Conservation (phyloP, 2,888 invertebrate genomes). For the Callimorpha dominula region DNA sequence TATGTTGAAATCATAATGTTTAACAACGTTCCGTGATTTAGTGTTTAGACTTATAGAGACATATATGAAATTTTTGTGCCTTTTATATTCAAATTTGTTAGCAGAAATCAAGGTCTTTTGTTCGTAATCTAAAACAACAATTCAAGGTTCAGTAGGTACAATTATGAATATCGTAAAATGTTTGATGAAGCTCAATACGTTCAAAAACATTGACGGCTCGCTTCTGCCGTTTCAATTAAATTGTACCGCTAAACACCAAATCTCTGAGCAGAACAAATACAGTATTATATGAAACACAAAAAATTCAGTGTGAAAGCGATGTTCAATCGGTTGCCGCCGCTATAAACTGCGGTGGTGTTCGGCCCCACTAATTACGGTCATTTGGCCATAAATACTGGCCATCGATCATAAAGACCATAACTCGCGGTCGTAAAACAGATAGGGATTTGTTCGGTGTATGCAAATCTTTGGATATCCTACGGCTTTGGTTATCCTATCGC, state of each 20-base stretch:
- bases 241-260: constrained; percentile 43
- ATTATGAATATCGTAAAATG: constrained; percentile 8
- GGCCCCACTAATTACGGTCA: constrained; percentile 77
- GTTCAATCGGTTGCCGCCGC: constrained; percentile 65
- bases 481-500: constrained; percentile 32
- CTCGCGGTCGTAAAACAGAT: constrained; percentile 68
- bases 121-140: background rate
- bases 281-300: constrained; percentile 44
- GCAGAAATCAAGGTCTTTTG: background rate
- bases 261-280: constrained; percentile 48
- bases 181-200: constrained; percentile 11
- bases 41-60: background rate
- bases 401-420: constrained; percentile 82
- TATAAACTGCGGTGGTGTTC: constrained; percentile 63
- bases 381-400: constrained; percentile 78
- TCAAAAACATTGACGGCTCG: constrained; percentile 7
- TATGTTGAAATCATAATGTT: constrained; percentile 28
- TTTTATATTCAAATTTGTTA: background rate
- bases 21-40: constrained; percentile 12
- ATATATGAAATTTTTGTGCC: background rate
- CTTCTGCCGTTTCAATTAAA: constrained; percentile 28
- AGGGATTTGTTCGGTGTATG: constrained; percentile 54
- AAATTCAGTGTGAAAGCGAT: constrained; percentile 58
- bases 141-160: background rate
- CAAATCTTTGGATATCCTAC: constrained; percentile 57